Evolutionary conservation across 2,888 invertebrate genomes (phyloP).

Genomic region (Diogma glabrata): DNA sequence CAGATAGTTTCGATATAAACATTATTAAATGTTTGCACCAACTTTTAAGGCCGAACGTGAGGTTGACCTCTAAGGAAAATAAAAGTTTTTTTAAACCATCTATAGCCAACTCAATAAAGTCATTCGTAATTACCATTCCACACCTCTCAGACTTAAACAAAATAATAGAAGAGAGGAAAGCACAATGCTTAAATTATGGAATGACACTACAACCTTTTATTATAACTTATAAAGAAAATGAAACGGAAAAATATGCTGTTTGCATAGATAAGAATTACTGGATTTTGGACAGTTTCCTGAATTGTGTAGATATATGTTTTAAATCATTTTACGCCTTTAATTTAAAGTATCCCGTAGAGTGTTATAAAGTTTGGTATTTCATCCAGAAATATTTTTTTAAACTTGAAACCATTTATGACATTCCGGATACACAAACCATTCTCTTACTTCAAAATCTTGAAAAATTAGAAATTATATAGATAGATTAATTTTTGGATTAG

Average conservation of each 20-base stretch:
- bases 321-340: neutral
- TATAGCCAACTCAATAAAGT: too few species aligned
- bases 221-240: neutral
- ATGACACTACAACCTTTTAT: neutral
- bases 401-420: too few species aligned
- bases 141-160: neutral
- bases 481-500: too few species aligned
- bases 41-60: too few species aligned
- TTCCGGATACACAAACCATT: too few species aligned
- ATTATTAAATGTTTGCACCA: neutral
- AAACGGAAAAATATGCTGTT: neutral
- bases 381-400: too few species aligned
- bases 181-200: neutral
- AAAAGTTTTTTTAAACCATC: neutral
- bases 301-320: conserved; percentile 1
- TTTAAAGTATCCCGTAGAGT: conserved; percentile 1
- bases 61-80: too few species aligned
- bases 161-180: neutral
- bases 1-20: too few species aligned
- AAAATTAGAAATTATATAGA: too few species aligned
- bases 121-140: neutral
- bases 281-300: neutral
- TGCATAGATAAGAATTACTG: neutral
- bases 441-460: too few species aligned
- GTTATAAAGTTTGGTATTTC: neutral